These are phyloP conservation scores for Herpetotheres cachinnans DNA, from an alignment of 2,113 vertebrate species.

Conservation along the genomic window DNA sequence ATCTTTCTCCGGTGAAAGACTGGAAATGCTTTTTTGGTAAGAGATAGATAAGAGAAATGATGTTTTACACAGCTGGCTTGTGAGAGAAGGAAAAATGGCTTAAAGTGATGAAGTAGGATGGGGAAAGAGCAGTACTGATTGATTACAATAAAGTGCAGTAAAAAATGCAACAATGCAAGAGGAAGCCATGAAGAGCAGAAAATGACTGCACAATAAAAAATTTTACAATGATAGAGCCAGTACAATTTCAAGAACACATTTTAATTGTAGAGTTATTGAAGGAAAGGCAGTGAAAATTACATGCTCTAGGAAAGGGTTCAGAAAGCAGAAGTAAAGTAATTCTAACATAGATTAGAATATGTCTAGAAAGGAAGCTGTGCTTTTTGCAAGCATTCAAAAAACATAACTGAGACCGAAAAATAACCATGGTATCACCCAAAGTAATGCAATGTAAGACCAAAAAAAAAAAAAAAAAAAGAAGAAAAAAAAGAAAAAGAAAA, in stretches of 20 bases:
- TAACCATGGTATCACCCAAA: not conserved
- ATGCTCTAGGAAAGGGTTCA: not conserved
- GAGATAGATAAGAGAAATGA: not conserved
- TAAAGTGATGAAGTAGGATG: not conserved
- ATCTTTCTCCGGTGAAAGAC: not conserved
- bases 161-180: not conserved
- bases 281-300: not conserved
- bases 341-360: not conserved
- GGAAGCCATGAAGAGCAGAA: not conserved
- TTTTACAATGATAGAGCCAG: not conserved
- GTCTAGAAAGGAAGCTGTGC: not conserved
- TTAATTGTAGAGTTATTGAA: not conserved
- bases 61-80: not conserved
- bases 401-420: not conserved
- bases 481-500: not conserved
- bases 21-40: not conserved
- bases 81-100: not conserved
- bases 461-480: no score
- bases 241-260: not conserved
- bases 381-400: not conserved
- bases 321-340: not conserved
- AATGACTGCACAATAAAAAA: not conserved
- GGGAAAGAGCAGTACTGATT: not conserved
- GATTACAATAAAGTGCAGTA: not conserved
- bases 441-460: not conserved